These are phyloP conservation scores for Cephalopachus bancanus DNA, from an alignment of 2,797 vertebrate genomes.

Conservation along the genomic window DNA sequence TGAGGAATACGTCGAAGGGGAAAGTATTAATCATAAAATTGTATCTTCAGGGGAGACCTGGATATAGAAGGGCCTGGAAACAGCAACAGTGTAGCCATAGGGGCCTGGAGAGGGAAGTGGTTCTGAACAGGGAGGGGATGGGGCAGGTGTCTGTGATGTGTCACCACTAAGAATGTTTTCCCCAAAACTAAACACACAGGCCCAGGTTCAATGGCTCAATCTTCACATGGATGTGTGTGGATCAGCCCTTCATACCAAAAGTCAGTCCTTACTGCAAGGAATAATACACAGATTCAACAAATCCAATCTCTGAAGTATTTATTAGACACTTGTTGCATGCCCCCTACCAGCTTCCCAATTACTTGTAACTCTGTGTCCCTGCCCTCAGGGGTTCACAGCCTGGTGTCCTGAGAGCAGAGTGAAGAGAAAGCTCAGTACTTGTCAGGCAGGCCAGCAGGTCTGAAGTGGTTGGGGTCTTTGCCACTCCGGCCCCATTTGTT, in stretches of 20 bases:
- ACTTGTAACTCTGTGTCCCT: not conserved
- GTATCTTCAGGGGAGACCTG: not conserved
- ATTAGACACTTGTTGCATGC: not conserved
- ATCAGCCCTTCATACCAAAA: no score
- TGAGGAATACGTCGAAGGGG: not conserved
- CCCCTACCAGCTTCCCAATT: no score
- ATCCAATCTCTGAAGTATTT: not conserved
- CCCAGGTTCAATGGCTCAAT: no score
- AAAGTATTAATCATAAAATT: not conserved
- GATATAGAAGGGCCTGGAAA: not conserved
- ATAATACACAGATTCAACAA: not conserved
- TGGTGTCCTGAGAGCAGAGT: fast-evolving
- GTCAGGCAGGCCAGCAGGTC: slow-evolving; percentile 59
- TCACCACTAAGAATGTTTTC: not conserved
- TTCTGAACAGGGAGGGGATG: not conserved
- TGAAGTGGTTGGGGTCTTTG: slow-evolving; percentile 85
- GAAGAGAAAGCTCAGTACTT: slow-evolving; percentile 82
- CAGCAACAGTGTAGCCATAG: fast-evolving
- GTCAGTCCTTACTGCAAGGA: not conserved
- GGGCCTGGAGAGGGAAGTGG: no score
- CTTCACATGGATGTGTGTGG: not conserved
- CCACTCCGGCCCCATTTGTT: slow-evolving; percentile 81
- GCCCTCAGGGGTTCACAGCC: not conserved
- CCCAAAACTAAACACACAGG: not conserved
- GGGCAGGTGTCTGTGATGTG: fast-evolving